Evolutionary conservation across 2,113 vertebrate genomes (phyloP), one percentile per base, ranked within the genome.

Genomic region (Engystomops pustulosus): DNA sequence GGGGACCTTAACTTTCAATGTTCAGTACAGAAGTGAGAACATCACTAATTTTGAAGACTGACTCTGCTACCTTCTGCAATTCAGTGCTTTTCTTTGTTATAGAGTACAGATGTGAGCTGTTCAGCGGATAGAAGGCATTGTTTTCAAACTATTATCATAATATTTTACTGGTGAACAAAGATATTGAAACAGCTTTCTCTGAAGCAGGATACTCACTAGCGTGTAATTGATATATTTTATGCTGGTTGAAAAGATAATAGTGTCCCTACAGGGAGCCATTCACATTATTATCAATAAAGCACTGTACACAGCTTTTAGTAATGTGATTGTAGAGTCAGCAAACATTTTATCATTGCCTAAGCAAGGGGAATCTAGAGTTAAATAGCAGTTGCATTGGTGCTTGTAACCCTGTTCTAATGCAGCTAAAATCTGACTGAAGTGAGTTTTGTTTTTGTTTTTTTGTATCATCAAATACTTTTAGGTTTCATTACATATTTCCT

Each of bases 241-340:
- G 30, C 67, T 3, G 18, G 17, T 60, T 69, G 67, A 14, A 69
- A 38, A 69, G 67, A 38, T 38, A 36, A 38, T 38, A 34, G 32
- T 5, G 27, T 67, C 30, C 55, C 62, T 67, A 30, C 62, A 34
- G 62, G 62, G 17, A 20, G 10, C 20, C 67, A 20, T 20, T 2
- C 65, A 38, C 18, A 17, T 69, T 69, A 69, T 69, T 69, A 69
- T 69, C 67, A 69, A 20, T 67, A 67, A 67, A 67, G 3, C 62
- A 34, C 7, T 34, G 14, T 8, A 32, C 12, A 14, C 55, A 11
- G 55, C 60, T 15, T 65, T 65, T 71, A 71, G 36, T 11, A 25
- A 47, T 14, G 41, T 47, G 23, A 72, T 51, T 49, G 25, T 17
- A 7, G 17, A 49, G 71, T 49, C 71, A 74, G 44, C 25, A 38